Evolutionary conservation across 1,140 invertebrate genomes (phyloP).

Genomic region (Calliphora vicina): DNA sequence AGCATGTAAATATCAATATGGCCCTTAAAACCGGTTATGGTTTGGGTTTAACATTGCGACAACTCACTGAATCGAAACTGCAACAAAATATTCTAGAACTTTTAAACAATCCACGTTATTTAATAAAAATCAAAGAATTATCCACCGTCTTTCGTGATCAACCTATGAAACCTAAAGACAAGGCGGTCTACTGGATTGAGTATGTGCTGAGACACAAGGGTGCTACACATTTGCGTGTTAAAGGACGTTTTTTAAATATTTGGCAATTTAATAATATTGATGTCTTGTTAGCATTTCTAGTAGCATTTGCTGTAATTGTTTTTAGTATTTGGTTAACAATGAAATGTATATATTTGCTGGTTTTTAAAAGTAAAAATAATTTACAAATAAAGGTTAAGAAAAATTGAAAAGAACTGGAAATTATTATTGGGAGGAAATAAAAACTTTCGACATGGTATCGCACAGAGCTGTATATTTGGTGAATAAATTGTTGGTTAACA

Average conservation of each 20-base stretch:
- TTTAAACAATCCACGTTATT: conserved; percentile 43
- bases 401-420: not conserved
- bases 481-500: no score
- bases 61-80: conserved; percentile 54
- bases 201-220: conserved; percentile 69
- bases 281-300: conserved; percentile 24
- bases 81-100: conserved; percentile 34
- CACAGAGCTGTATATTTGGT: no score
- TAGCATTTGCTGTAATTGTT: not conserved
- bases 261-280: conserved; percentile 68
- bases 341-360: not conserved
- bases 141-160: conserved; percentile 66
- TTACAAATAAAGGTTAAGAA: not conserved
- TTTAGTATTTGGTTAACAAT: not conserved
- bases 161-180: conserved; percentile 69
- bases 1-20: conserved; percentile 67
- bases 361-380: not conserved
- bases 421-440: not conserved
- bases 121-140: conserved; percentile 41
- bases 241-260: conserved; percentile 46
- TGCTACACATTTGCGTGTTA: conserved; percentile 50
- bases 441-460: no score
- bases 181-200: conserved; percentile 76
- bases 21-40: conserved; percentile 65
- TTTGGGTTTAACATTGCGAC: conserved; percentile 46